These are phyloP conservation scores for Tretioscincus oriximinensis DNA, from an alignment of 2,113 vertebrate genomes.

Conservation along the genomic window DNA sequence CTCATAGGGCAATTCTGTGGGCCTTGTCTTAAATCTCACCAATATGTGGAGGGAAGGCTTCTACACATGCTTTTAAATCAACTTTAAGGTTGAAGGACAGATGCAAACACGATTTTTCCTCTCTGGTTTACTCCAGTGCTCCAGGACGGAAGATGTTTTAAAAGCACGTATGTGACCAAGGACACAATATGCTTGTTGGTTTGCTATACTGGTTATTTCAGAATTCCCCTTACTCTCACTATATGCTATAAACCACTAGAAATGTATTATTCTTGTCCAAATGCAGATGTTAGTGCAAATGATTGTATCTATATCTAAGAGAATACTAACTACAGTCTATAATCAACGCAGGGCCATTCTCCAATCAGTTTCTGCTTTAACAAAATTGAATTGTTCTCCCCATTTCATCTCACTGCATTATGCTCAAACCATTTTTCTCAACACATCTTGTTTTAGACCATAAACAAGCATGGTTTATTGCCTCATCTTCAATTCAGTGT, in stretches of 20 bases:
- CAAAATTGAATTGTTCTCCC: constrained; percentile 46
- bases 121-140: no score
- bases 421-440: background rate
- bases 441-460: background rate
- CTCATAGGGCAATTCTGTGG: background rate
- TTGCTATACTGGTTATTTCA: no score
- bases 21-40: constrained; percentile 33
- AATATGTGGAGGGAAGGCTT: background rate
- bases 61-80: no score
- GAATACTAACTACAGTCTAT: constrained; percentile 68
- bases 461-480: background rate
- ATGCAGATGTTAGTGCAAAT: constrained; percentile 69
- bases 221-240: constrained; percentile 26
- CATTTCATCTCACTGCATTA: background rate
- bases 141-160: no score
- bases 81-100: no score
- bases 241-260: constrained; percentile 18
- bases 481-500: background rate
- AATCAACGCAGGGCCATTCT: constrained; percentile 75
- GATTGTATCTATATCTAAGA: constrained; percentile 71
- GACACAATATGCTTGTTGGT: no score
- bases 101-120: no score
- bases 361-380: constrained; percentile 57
- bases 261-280: constrained; percentile 36
- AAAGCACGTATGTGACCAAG: no score